Base-by-base conservation (phyloP, 2,888 invertebrate genomes). In the Mythimna loreyi region DNA sequence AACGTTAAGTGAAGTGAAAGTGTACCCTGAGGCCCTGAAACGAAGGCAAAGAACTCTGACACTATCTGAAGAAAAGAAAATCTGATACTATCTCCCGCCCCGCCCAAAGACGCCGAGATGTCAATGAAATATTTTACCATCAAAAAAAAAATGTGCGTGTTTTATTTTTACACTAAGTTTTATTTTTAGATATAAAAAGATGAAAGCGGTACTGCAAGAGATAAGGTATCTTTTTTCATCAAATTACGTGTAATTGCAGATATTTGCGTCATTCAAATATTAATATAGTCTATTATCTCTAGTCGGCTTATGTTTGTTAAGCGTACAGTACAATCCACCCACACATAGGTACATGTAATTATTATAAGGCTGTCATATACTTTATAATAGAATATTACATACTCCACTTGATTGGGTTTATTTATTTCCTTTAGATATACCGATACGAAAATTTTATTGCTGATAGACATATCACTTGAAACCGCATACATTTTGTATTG, bases 191-290 rank as follows among this genome's bases (percentile, higher is more conserved):
- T 72, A n/a, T n/a, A n/a, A n/a, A n/a, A n/a, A n/a, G n/a, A n/a
- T n/a, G n/a, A n/a, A n/a, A n/a, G n/a, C n/a, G n/a, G n/a, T n/a
- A n/a, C n/a, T n/a, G n/a, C n/a, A n/a, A n/a, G n/a, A n/a, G n/a
- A n/a, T n/a, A n/a, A n/a, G n/a, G n/a, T n/a, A n/a, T n/a, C n/a
- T n/a, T n/a, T n/a, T n/a, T n/a, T n/a, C n/a, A n/a, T n/a, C n/a
- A n/a, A n/a, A n/a, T n/a, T n/a, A n/a, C n/a, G n/a, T n/a, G n/a
- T 69, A 55, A 62, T 65, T 62, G 52, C 43, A 19, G 40, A 49
- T 65, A 65, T 69, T 63, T 76, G 55, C 79, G 84, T 82, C 84
- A 84, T 62, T 56, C 56, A 45, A 67, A 72, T 66, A 66, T 74
- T 72, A 71, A 76, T 73, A 68, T 65, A 52, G 23, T 55, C 8